phyloP scores from a whole-genome alignment of 2,797 vertebrate species.

The Nothura maculosa region DNA sequence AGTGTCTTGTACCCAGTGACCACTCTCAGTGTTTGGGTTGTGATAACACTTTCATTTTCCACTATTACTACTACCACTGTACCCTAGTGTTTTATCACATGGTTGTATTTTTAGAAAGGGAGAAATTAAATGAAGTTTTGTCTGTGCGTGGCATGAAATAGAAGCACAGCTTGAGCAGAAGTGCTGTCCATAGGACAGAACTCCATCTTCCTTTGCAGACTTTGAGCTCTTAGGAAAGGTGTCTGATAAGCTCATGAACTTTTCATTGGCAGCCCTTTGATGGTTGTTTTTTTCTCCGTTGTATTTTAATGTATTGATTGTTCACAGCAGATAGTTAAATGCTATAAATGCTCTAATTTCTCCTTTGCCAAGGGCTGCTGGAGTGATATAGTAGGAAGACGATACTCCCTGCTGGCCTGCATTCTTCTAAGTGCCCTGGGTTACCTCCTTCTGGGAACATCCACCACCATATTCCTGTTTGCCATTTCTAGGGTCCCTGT shows the following conservation, averaged over 20 bases:
- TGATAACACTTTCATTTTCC: neutral
- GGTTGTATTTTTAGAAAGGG: neutral
- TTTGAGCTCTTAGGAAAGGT: neutral
- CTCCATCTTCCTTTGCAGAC: neutral
- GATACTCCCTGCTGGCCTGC: conserved; percentile 89
- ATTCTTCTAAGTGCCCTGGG: conserved; percentile 92
- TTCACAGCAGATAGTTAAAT: neutral
- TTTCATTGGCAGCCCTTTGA: neutral
- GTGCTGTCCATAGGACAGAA: neutral
- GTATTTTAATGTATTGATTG: neutral
- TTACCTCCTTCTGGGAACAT: conserved; percentile 91
- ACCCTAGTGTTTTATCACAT: neutral
- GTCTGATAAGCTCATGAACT: neutral
- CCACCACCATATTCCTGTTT: conserved; percentile 89
- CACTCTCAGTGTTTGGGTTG: neutral
- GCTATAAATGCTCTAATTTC: neutral
- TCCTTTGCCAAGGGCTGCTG: conserved; percentile 90
- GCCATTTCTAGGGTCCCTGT: conserved; percentile 91
- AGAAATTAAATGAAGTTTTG: neutral
- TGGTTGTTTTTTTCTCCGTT: neutral
- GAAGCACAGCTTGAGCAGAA: neutral
- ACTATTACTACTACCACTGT: neutral
- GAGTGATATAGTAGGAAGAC: conserved; percentile 94
- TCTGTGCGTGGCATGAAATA: neutral
- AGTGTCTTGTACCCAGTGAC: neutral